Evolutionary conservation across 1,140 invertebrate species (phyloP), one percentile per base, ranked within the genome.

Genomic region (Aphis craccivora): DNA sequence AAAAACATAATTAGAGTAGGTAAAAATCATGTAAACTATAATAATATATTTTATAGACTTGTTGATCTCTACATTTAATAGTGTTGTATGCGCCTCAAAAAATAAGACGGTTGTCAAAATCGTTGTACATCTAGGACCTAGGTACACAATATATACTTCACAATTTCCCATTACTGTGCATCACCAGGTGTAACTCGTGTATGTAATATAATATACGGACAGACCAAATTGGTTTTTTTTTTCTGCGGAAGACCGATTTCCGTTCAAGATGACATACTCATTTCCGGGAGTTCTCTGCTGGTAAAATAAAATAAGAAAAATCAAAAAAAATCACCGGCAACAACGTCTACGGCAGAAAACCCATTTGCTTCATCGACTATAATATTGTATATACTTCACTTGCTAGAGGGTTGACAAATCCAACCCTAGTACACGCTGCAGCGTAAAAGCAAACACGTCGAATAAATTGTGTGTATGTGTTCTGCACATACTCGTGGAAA

Each of bases 201-300:
- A n/a, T 11, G n/a, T 25, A 89, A 89, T 90, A 67, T 90, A 90
- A 90, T 67, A 89, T 89, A 87, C 40, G 43, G 45, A 30, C 30
- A 48, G 22, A 89, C 35, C 37, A 25, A 43, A 90, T 90, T 67
- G 37, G 30, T 67, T 43, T 90, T 67, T 90, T 67, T 43, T 53
- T 37, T n/a, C 43, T 93, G 40, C 23, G 67, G 81, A 55, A 93
- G 55, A 53, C 91, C 81, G 91, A 93, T 93, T 86, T 93, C 91
- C 91, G 81, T 93, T 93, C 81, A 83, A 93, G 45, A 86, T n/a
- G 23, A 83, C 60, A 93, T 93, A 55, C 91, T 93, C 91, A 93
- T 93, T 93, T 93, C 81, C 91, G 91, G n/a, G 20, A 2, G 91
- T 45, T 45, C 30, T 40, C 30, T 30, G 11, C 35, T 14, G 90